phyloP scores from a whole-genome alignment of 2,888 invertebrate species.

The Cheilosia soror region DNA sequence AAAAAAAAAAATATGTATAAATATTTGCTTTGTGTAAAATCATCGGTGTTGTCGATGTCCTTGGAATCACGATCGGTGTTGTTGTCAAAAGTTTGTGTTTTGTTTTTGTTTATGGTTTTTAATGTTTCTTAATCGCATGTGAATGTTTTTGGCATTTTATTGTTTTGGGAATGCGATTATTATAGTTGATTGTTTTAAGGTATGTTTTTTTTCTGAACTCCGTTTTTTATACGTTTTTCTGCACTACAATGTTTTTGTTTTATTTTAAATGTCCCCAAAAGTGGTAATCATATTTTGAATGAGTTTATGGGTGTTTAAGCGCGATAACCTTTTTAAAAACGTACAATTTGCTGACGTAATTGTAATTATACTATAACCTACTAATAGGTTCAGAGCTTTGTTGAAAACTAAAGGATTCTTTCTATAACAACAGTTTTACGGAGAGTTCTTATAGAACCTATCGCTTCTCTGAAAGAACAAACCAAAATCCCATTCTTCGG shows the following conservation, averaged over 20 bases:
- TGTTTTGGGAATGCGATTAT: slow-evolving; percentile 66
- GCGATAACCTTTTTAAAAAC: too few relatives aligned
- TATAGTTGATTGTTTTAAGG: slow-evolving; percentile 39
- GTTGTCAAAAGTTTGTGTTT: slow-evolving; percentile 57
- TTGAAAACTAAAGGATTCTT: too few relatives aligned
- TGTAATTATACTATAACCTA: too few relatives aligned
- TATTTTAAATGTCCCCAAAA: not conserved
- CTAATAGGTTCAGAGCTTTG: too few relatives aligned
- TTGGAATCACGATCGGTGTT: slow-evolving; percentile 74
- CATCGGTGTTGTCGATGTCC: slow-evolving; percentile 74
- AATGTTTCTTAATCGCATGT: slow-evolving; percentile 61
- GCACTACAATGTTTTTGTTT: slow-evolving; percentile 8
- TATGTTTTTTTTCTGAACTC: slow-evolving; percentile 5
- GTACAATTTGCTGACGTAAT: too few relatives aligned
- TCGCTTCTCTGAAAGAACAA: too few relatives aligned
- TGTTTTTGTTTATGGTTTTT: slow-evolving; percentile 20
- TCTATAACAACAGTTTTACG: too few relatives aligned
- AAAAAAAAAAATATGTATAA: slow-evolving; percentile 12
- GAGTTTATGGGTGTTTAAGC: too few relatives aligned
- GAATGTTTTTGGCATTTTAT: slow-evolving; percentile 59
- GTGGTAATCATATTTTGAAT: too few relatives aligned
- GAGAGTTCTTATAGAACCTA: too few relatives aligned
- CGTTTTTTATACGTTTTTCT: not conserved
- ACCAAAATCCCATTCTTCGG: too few relatives aligned
- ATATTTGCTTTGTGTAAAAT: slow-evolving; percentile 69